These are phyloP conservation scores for Tanypteryx hageni DNA, from an alignment of 2,888 invertebrate genomes.

Conservation along the genomic window DNA sequence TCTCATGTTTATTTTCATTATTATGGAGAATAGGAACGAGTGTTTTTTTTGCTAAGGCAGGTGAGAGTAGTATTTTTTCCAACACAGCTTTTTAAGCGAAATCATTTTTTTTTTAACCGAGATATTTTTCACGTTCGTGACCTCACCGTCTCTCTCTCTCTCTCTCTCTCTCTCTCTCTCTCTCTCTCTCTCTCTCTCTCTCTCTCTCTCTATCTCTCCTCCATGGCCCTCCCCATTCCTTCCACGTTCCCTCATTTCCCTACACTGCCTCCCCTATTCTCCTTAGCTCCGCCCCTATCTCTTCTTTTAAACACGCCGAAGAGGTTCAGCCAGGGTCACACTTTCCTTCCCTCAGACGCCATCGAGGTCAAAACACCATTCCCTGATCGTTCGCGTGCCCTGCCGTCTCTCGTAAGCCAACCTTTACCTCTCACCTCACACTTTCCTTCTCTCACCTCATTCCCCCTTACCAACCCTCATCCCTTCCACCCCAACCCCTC, in stretches of 20 bases:
- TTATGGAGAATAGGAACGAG: too few species aligned
- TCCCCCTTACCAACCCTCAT: constrained; percentile 38
- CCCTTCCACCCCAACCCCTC: neutral
- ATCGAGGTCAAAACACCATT: constrained; percentile 30
- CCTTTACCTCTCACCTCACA: neutral
- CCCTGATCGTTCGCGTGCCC: constrained; percentile 33
- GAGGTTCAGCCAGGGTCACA: constrained; percentile 33
- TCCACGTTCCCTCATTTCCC: too few species aligned
- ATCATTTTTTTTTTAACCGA: neutral
- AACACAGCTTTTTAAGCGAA: too few species aligned
- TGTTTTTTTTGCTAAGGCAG: too few species aligned
- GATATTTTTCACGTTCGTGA: constrained; percentile 9
- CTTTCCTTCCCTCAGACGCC: constrained; percentile 27
- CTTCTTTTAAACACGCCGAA: neutral
- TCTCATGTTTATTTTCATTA: too few species aligned
- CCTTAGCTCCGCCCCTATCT: neutral
- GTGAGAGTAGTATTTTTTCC: too few species aligned
- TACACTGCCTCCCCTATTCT: neutral
- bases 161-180: too few species aligned
- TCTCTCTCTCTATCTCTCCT: neutral
- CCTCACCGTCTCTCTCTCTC: neutral
- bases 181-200: neutral
- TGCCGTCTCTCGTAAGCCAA: neutral
- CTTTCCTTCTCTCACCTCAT: constrained; percentile 56
- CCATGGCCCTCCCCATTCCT: too few species aligned